A percentile compares a stretch with the other conserved stretches of the same genome.
Conservation (phyloP, 64 coral and sea anemone genomes). For the Astreopora myriophthalma region DNA sequence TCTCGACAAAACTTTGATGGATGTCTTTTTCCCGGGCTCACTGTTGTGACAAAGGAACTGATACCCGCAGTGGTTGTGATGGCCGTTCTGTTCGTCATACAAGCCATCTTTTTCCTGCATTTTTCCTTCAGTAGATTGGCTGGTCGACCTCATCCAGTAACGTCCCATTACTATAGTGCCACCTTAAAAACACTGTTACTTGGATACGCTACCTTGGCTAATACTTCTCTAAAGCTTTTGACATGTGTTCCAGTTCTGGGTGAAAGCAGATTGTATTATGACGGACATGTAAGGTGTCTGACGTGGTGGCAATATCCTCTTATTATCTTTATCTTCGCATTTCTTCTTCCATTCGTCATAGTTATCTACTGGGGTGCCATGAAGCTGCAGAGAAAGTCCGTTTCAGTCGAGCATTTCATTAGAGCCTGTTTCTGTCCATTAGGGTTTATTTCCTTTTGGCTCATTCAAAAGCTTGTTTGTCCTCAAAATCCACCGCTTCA, state of each 20-base stretch:
- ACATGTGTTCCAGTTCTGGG: constrained; percentile 54
- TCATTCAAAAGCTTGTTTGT: neutral
- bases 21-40: constrained; percentile 57
- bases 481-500: neutral
- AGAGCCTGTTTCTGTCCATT: constrained; percentile 70
- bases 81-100: neutral
- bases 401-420: constrained; percentile 66
- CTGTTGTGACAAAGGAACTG: constrained; percentile 52
- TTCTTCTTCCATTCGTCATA: constrained; percentile 69
- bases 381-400: constrained; percentile 36
- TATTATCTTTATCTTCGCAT: constrained; percentile 51
- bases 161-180: constrained; percentile 45
- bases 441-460: constrained; percentile 53
- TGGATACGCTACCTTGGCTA: constrained; percentile 67
- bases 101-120: constrained; percentile 25
- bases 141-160: neutral
- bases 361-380: constrained; percentile 70
- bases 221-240: constrained; percentile 74
- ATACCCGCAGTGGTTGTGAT: constrained; percentile 38
- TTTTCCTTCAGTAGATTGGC: constrained; percentile 2
- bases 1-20: neutral
- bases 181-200: constrained; percentile 67
- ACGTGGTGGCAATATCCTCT: constrained; percentile 72
- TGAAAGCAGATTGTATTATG: constrained; percentile 60
- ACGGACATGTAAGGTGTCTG: constrained; percentile 72